A percentile compares a stretch with the other conserved stretches of the same genome.
Conservation (phyloP, 2,797 vertebrate genomes). For the Galaxias olidus region DNA sequence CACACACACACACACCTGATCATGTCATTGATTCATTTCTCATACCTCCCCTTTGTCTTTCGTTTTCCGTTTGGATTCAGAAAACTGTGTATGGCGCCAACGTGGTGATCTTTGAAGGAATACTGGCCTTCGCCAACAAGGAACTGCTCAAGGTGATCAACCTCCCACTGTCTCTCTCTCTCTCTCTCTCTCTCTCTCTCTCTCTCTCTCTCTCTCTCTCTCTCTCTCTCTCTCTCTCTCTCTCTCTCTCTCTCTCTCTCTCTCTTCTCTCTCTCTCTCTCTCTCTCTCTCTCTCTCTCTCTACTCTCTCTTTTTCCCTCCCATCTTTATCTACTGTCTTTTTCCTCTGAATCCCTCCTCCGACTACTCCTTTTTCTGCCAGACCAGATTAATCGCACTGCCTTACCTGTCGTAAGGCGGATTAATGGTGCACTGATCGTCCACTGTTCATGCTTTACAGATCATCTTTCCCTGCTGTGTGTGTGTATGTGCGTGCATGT, state of each 20-base stretch:
- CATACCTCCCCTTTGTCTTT: constrained; percentile 26
- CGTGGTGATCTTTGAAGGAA: constrained; percentile 91
- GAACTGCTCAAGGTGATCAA: constrained; percentile 86
- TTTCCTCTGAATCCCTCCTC: neutral
- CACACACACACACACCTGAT: no score
- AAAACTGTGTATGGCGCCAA: constrained; percentile 92
- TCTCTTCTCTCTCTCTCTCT: neutral
- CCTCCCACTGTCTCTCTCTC: neutral
- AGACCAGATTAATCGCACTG: constrained; percentile 39
- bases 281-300: neutral
- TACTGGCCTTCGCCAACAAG: constrained; percentile 90
- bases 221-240: neutral
- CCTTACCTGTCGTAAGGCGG: constrained; percentile 6
- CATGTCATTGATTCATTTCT: no score
- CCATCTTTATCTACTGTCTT: no score
- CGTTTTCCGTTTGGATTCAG: constrained; percentile 55
- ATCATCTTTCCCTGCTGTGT: neutral
- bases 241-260: neutral
- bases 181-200: neutral
- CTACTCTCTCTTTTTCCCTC: neutral
- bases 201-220: neutral
- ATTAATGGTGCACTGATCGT: constrained; percentile 28
- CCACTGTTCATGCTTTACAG: no score
- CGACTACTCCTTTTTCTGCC: no score
- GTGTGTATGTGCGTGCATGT: neutral